Evolutionary conservation across 2,888 invertebrate genomes (phyloP), one percentile per base, ranked within the genome.

Genomic region (Furcula furcula): DNA sequence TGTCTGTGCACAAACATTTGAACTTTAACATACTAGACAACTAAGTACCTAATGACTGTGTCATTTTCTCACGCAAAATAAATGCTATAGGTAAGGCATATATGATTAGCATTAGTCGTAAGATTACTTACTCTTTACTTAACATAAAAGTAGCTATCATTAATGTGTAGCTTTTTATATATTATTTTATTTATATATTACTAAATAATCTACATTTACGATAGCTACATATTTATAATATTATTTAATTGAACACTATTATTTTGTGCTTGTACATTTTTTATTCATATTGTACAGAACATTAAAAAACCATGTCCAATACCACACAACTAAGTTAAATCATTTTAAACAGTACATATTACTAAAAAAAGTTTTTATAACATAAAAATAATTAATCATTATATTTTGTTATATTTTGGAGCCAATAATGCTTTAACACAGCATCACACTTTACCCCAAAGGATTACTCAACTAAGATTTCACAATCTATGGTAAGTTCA

Each of bases 11-110:
- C n/a, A n/a, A n/a, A n/a, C n/a, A n/a, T n/a, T n/a, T n/a, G n/a
- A n/a, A n/a, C n/a, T n/a, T n/a, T n/a, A n/a, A n/a, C n/a, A n/a
- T n/a, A n/a, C n/a, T n/a, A n/a, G n/a, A n/a, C n/a, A n/a, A n/a
- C n/a, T n/a, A n/a, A n/a, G n/a, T n/a, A n/a, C n/a, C n/a, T n/a
- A n/a, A n/a, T n/a, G n/a, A n/a, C n/a, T n/a, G n/a, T n/a, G n/a
- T n/a, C n/a, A n/a, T n/a, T n/a, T n/a, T n/a, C n/a, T 48, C 46
- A 14, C 36, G 43, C 34, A 14, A 32, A 46, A 56, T 54, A 57
- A 57, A 56, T 57, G 54, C 55, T 56, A n/a, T n/a, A 46, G 40
- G 38, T 56, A 55, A 55, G 55, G 55, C 55, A 41, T 55, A 32
- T n/a, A n/a, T n/a, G n/a, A n/a, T 37, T 21, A 44, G 31, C 29